phyloP scores from a whole-genome alignment of 1,140 invertebrate genomes.

The Lethrus apterus region DNA sequence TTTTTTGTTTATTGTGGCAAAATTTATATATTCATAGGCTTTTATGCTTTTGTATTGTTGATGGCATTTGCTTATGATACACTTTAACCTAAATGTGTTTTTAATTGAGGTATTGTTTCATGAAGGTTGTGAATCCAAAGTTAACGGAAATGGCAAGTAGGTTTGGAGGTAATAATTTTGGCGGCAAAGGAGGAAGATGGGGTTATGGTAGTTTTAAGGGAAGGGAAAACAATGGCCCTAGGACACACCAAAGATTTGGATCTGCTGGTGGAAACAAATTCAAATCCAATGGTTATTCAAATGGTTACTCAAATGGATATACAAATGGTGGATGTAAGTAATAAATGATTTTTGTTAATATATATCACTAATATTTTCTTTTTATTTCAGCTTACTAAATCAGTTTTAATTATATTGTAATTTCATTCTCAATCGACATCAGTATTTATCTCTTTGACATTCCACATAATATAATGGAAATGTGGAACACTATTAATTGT shows the following conservation, averaged over 20 bases:
- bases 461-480: no score
- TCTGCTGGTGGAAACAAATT: constrained; percentile 2
- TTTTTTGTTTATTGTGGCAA: neutral
- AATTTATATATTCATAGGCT: no score
- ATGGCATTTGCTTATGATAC: no score
- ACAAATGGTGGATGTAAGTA: no score
- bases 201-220: constrained; percentile 16
- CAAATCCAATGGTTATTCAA: constrained; percentile 5
- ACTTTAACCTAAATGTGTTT: neutral
- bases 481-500: no score
- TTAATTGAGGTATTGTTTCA: neutral
- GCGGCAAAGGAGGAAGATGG: constrained; percentile 15
- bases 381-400: no score
- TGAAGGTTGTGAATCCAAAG: constrained; percentile 59
- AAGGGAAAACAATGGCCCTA: constrained; percentile 17
- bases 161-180: constrained; percentile 27
- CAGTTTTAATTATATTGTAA: no score
- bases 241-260: constrained; percentile 16
- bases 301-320: constrained; percentile 2
- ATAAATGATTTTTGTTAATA: no score
- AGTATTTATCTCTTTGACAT: no score
- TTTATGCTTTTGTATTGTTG: no score
- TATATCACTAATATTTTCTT: no score
- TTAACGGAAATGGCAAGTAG: constrained; percentile 41
- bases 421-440: no score